Evolutionary conservation across 1,140 invertebrate genomes (phyloP), one percentile per base, ranked within the genome.

Genomic region (Cydia strobilella): DNA sequence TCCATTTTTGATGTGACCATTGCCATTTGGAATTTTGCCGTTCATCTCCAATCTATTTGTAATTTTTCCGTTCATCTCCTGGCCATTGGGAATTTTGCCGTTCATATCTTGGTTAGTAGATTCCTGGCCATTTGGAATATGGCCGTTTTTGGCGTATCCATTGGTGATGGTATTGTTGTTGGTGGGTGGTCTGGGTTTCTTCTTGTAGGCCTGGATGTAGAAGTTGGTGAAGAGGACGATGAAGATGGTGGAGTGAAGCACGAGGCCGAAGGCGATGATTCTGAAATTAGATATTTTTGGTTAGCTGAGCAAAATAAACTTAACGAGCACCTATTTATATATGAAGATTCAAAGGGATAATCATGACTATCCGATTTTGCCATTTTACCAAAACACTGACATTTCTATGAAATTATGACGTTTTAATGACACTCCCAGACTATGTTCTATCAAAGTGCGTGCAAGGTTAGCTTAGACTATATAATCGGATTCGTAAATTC

Each of bases 151-250:
- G 27, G 63, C 71, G 23, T 73, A 45, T 59, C 77, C 80, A 62
- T 81, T 82, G 18, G 66, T 42, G 10, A 72, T 23, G 48, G 75
- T 85, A 73, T 89, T 87, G 42, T 90, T 90, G 35, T 90, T 86
- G 71, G 76, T 82, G 0, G 75, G 59, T 25, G 79, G 75, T 18
- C 76, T 82, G 72, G 81, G 0, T 27, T 20, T 71, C 23, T 94
- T 93, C 79, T 94, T 95, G 81, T 98, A 98, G 77, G 97, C 96
- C 88, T 96, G 96, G 78, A 96, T 94, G 91, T 98, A 99, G 94
- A 99, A 99, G 92, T 99, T 96, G 77, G 95, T 96, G 94, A 99
- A 99, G 35, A 99, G 95, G 23, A 95, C 94, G 89, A 98, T 97
- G 94, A 99, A 99, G 79, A 99, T 97, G 25, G 96, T 94, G 3